A percentile compares a stretch with the other conserved stretches of the same genome.
Evolutionary conservation across 2,797 vertebrate genomes (phyloP).

Genomic region (Choloepus didactylus): DNA sequence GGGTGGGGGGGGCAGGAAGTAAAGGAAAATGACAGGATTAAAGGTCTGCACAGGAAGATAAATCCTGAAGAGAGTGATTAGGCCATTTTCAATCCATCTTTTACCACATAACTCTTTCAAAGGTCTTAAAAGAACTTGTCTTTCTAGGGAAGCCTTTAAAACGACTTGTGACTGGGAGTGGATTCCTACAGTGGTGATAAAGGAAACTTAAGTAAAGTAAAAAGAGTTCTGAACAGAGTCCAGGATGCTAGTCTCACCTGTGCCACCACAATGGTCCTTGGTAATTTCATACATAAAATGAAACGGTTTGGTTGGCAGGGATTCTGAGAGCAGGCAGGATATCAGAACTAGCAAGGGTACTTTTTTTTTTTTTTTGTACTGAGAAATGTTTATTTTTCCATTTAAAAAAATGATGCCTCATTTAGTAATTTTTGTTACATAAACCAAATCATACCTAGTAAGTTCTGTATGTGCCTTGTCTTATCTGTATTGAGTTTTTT

Average conservation of each 20-base stretch:
- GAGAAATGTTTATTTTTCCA: background rate
- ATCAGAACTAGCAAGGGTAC: background rate
- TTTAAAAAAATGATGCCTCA: background rate
- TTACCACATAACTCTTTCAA: background rate
- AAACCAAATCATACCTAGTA: slow-evolving; percentile 1
- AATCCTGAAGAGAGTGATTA: background rate
- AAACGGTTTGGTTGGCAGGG: background rate
- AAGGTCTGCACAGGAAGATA: background rate
- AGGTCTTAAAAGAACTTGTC: background rate
- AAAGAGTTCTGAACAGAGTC: background rate
- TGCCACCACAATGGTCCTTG: background rate
- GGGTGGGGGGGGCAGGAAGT: background rate
- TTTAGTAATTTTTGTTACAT: background rate
- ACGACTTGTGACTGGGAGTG: background rate
- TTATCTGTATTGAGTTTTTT: background rate
- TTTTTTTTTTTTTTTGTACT: background rate
- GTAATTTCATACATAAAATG: background rate
- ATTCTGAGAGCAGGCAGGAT: background rate
- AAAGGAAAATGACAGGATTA: background rate
- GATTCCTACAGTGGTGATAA: background rate
- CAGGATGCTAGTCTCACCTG: background rate
- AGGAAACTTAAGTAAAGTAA: background rate
- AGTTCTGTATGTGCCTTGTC: background rate
- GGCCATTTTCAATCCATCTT: background rate
- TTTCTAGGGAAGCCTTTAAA: background rate